A percentile compares a stretch with the other conserved stretches of the same genome.
Evolutionary conservation across 1,140 invertebrate genomes (phyloP).

Genomic region (Lordiphosa collinella): DNA sequence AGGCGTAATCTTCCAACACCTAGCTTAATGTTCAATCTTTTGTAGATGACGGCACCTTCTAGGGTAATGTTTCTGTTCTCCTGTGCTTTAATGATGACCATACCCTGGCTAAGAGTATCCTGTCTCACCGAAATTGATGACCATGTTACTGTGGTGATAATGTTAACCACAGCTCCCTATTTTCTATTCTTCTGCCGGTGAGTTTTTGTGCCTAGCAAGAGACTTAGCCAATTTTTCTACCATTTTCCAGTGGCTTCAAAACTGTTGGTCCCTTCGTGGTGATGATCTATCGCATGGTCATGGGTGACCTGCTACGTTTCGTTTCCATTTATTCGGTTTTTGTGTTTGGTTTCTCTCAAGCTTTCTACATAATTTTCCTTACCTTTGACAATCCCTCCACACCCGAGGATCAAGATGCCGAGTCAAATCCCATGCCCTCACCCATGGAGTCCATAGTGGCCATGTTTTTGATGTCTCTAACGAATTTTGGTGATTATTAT

Average conservation of each 20-base stretch:
- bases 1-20: not conserved
- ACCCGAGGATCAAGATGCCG: slow-evolving; percentile 85
- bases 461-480: slow-evolving; percentile 98
- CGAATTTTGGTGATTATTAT: slow-evolving; percentile 97
- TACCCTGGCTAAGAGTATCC: slow-evolving; percentile 90
- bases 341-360: slow-evolving; percentile 98
- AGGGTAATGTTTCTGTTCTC: slow-evolving; percentile 97
- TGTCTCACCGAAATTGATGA: slow-evolving; percentile 94
- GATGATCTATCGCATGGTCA: slow-evolving; percentile 99
- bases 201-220: not conserved
- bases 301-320: slow-evolving; percentile 96
- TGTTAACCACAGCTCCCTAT: slow-evolving; percentile 97
- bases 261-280: slow-evolving; percentile 99
- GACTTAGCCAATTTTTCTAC: not conserved
- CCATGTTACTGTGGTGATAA: slow-evolving; percentile 93
- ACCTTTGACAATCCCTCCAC: slow-evolving; percentile 89
- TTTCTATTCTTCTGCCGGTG: slow-evolving; percentile 99
- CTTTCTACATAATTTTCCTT: slow-evolving; percentile 94
- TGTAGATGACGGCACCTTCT: slow-evolving; percentile 89
- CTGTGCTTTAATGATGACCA: slow-evolving; percentile 90
- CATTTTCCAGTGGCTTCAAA: slow-evolving; percentile 91
- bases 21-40: not conserved
- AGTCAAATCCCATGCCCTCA: slow-evolving; percentile 91
- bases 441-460: slow-evolving; percentile 96
- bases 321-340: slow-evolving; percentile 98